These are phyloP conservation scores for Centropus unirufus DNA, from an alignment of 2,113 vertebrate species.

Conservation along the genomic window DNA sequence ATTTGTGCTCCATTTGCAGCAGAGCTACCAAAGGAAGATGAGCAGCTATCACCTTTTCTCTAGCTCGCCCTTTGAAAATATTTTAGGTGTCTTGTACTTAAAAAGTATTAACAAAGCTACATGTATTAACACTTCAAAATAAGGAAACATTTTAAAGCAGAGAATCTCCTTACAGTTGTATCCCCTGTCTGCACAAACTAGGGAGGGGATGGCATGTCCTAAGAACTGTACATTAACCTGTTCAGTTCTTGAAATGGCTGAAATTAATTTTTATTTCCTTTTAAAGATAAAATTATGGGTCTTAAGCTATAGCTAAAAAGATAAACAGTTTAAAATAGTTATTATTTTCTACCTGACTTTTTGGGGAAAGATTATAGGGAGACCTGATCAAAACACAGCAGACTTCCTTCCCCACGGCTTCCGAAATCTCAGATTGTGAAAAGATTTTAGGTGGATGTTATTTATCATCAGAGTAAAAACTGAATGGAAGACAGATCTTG, in stretches of 20 bases:
- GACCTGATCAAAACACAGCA: background rate
- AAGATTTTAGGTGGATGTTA: background rate
- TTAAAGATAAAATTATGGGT: background rate
- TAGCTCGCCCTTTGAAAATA: background rate
- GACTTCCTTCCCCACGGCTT: background rate
- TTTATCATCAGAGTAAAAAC: background rate
- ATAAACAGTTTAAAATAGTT: background rate
- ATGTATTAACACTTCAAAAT: background rate
- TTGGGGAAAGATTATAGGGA: background rate
- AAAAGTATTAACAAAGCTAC: background rate
- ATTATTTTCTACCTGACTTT: background rate
- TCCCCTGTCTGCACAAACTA: background rate
- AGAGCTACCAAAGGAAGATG: background rate
- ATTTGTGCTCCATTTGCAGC: background rate
- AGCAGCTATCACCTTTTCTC: background rate
- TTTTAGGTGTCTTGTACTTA: background rate
- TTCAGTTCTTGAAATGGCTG: background rate
- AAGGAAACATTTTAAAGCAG: background rate
- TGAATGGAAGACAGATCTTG: background rate
- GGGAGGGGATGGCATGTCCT: background rate
- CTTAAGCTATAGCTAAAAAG: background rate
- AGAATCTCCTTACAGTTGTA: background rate
- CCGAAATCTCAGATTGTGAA: background rate
- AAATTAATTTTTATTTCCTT: background rate
- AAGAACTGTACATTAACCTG: background rate